Percentiles rank a stretch among this genome's conserved stretches.
Conservation (phyloP, 2,113 vertebrate genomes). For the Kobus ellipsiprymnus region DNA sequence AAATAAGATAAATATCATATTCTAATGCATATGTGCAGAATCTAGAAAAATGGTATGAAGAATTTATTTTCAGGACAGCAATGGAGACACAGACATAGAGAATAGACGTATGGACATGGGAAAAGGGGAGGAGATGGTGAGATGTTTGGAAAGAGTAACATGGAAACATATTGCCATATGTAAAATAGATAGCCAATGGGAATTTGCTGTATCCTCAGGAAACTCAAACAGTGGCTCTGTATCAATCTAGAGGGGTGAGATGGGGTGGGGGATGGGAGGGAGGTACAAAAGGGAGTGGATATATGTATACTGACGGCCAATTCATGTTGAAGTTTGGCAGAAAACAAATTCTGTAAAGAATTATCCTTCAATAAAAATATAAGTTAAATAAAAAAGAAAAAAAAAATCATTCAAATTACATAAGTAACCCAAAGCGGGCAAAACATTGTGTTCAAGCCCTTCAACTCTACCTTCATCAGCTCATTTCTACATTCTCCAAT, state of each 20-base stretch:
- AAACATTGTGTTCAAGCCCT: too few relatives aligned
- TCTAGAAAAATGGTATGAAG: neutral
- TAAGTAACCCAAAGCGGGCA: too few relatives aligned
- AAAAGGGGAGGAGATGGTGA: neutral
- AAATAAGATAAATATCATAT: neutral
- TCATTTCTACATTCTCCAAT: neutral
- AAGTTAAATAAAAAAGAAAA: neutral
- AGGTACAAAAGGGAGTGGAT: neutral
- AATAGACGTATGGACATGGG: neutral
- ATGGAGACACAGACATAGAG: neutral
- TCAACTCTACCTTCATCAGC: neutral
- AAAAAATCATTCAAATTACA: neutral
- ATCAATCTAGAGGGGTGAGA: neutral
- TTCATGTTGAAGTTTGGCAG: neutral
- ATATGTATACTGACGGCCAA: accelerated
- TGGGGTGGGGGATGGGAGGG: neutral
- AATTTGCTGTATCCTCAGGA: neutral
- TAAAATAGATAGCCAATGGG: neutral
- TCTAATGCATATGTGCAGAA: neutral
- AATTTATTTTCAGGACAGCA: neutral
- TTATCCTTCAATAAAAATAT: neutral
- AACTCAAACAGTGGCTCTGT: neutral
- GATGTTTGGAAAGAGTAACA: neutral
- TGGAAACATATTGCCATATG: neutral
- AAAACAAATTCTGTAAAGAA: neutral